Conservation (phyloP, 2,888 invertebrate genomes). For the Caenorhabditis zanzibari region DNA sequence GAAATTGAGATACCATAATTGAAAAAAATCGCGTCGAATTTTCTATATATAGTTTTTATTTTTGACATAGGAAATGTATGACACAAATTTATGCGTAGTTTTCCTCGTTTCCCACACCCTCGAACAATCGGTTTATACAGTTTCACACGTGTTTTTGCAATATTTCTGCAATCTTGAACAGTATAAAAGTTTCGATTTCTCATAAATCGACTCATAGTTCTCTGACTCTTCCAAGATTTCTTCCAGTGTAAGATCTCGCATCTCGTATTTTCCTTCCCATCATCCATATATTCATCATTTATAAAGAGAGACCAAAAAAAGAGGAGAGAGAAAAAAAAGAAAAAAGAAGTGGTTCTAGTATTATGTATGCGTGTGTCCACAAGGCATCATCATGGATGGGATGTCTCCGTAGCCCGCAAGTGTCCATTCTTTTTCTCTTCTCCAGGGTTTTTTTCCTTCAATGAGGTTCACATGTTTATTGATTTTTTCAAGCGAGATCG, state of each 20-base stretch:
- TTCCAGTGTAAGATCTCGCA: neutral
- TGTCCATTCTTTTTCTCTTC: constrained; percentile 34
- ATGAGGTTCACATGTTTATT: constrained; percentile 26
- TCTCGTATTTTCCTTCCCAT: neutral
- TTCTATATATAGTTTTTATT: neutral
- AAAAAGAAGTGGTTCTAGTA: constrained; percentile 61
- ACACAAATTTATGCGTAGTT: neutral
- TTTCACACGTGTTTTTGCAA: constrained; percentile 11
- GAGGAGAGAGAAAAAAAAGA: constrained; percentile 9
- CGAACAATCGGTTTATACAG: constrained; percentile 4
- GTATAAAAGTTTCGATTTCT: neutral
- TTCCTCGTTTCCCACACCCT: neutral
- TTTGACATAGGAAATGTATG: neutral
- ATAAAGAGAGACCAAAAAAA: constrained; percentile 19
- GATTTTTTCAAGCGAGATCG: constrained; percentile 15
- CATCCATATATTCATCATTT: constrained; percentile 48
- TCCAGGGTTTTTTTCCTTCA: constrained; percentile 31
- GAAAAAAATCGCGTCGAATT: neutral
- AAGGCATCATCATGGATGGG: constrained; percentile 54
- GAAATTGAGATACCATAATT: neutral
- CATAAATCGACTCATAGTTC: too few species aligned
- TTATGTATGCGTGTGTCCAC: constrained; percentile 65
- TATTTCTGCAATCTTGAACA: neutral
- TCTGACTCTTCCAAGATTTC: too few species aligned
- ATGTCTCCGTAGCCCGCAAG: constrained; percentile 41